Percentiles rank a stretch among this genome's conserved stretches.
These are phyloP conservation scores for Megalurothrips usitatus DNA, from an alignment of 2,888 invertebrate genomes.

Conservation along the genomic window DNA sequence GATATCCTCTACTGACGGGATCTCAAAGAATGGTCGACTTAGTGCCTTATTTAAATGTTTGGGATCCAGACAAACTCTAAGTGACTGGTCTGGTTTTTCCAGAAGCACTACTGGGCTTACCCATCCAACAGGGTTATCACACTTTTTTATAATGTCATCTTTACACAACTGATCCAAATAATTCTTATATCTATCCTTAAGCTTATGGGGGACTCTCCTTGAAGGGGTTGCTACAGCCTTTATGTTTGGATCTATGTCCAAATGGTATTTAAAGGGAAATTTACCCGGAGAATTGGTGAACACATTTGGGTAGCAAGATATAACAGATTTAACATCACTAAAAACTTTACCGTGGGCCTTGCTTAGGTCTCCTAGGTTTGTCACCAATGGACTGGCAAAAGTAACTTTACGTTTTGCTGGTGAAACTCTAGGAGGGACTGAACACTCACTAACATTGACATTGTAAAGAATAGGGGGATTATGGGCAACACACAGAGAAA, in stretches of 20 bases:
- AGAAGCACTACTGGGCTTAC: conserved; percentile 30
- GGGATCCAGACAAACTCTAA: conserved; percentile 34
- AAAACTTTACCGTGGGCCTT: too few species aligned
- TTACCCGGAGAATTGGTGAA: neutral
- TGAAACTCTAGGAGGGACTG: too few species aligned
- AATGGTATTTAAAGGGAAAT: neutral
- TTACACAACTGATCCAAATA: neutral
- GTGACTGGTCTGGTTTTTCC: conserved; percentile 22
- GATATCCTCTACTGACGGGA: conserved; percentile 32
- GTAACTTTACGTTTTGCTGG: too few species aligned
- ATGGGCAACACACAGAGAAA: too few species aligned
- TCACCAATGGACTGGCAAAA: too few species aligned
- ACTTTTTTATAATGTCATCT: neutral
- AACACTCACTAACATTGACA: too few species aligned
- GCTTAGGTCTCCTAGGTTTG: too few species aligned
- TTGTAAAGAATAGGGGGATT: too few species aligned
- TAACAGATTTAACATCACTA: neutral
- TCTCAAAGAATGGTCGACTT: conserved; percentile 28
- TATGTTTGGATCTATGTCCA: neutral
- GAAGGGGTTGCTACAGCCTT: neutral
- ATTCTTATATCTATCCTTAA: neutral
- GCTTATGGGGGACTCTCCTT: neutral
- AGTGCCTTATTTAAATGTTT: conserved; percentile 30
- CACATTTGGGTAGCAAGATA: neutral
- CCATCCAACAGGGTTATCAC: neutral